Evolutionary conservation across 1,140 invertebrate genomes (phyloP), one percentile per base, ranked within the genome.

Genomic region (Drosophila rufa): DNA sequence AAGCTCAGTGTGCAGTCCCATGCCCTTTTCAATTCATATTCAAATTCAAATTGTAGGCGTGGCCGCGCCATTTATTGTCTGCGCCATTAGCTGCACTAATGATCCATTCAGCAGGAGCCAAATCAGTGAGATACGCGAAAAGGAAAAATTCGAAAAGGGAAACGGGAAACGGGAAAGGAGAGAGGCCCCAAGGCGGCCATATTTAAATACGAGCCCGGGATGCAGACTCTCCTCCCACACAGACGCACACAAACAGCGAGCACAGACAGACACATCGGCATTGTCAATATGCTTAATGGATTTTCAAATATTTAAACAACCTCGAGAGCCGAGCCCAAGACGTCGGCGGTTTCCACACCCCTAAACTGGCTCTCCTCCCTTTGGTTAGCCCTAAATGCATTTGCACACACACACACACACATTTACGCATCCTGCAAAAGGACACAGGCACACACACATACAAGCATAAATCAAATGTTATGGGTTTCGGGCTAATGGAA

Each of bases 211-310:
- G 68, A 73, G 43, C 58, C 53, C 36, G 59, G 79, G 50, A 70
- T 58, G 61, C 75, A 59, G 43, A 61, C 45, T 66, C 64, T 48
- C 45, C 22, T 19, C 22, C 38, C 25, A 38, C 61, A 69, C 42
- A 58, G 15, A 42, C 27, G 27, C 53, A 69, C 51, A 61, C 53
- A 51, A n/a, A 19, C 46, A 38, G 33, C 43, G 33, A 48, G 38
- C 19, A 53, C 53, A 62, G 56, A 68, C 62, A 86, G 43, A 73
- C 67, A 87, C 75, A 78, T 68, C 61, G 85, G 48, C 86, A 91
- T 85, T 90, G 85, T 90, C 85, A 90, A 90, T 91, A 90, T 91
- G 82, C 86, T 90, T 90, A 90, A 90, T 90, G 85, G 85, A 91
- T 90, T 91, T 91, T 90, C 85, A 90, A 90, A 90, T 90, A 90